These are phyloP conservation scores for Cepphus grylle DNA, from an alignment of 2,113 vertebrate genomes.

Conservation along the genomic window DNA sequence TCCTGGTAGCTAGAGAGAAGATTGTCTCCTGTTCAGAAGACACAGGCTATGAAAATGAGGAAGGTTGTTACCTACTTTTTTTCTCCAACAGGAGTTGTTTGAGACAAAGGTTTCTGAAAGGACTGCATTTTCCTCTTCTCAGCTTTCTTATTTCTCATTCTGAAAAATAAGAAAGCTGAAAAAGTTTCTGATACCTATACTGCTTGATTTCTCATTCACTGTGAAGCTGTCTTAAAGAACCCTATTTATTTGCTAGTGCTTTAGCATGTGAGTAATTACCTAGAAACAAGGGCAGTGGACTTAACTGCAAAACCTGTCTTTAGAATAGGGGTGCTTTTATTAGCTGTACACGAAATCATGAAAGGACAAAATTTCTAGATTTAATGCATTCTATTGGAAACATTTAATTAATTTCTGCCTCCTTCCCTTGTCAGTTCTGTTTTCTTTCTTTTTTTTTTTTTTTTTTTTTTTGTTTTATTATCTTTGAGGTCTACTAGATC, in stretches of 20 bases:
- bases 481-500: background rate
- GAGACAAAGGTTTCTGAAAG: background rate
- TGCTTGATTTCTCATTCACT: background rate
- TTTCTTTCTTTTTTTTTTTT: background rate
- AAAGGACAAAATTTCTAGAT: background rate
- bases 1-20: background rate
- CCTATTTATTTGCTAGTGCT: background rate
- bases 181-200: background rate
- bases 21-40: background rate
- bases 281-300: background rate
- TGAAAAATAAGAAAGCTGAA: background rate
- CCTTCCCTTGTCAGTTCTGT: background rate
- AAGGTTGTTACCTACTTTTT: background rate
- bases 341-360: background rate
- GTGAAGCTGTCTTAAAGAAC: background rate
- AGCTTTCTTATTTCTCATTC: background rate
- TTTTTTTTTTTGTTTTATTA: background rate
- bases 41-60: background rate
- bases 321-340: background rate
- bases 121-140: background rate
- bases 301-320: background rate
- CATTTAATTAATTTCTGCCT: background rate
- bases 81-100: background rate
- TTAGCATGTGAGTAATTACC: background rate
- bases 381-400: background rate